These are phyloP conservation scores for Rhinichthys osculus DNA, from an alignment of 2,797 vertebrate genomes.

Conservation along the genomic window DNA sequence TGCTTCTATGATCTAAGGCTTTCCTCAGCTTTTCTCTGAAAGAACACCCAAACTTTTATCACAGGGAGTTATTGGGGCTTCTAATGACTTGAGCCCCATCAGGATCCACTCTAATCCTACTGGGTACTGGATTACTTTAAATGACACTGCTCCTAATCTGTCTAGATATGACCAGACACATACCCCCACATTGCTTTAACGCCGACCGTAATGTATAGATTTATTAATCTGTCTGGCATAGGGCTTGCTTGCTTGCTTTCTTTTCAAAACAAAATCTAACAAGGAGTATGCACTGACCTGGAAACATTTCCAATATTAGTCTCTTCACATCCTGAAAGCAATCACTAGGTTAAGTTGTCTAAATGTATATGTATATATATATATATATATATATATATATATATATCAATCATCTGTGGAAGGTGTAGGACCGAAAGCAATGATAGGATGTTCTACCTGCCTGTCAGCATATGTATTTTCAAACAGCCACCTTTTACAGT, in stretches of 20 bases:
- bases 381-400: no score
- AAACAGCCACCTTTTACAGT: no score
- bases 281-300: constrained; percentile 3
- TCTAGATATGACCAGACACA: constrained; percentile 54
- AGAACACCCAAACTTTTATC: constrained; percentile 17
- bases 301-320: not conserved
- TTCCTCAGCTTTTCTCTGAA: not conserved
- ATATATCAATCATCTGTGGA: no score
- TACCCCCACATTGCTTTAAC: constrained; percentile 21
- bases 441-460: no score
- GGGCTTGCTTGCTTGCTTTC: not conserved
- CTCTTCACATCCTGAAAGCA: no score
- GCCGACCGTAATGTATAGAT: not conserved
- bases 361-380: no score
- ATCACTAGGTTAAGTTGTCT: no score
- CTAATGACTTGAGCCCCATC: constrained; percentile 27
- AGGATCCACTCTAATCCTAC: constrained; percentile 25
- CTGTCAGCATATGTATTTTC: no score
- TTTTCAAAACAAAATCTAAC: not conserved
- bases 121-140: constrained; percentile 50
- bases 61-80: not conserved
- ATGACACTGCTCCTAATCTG: constrained; percentile 57
- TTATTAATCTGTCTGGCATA: constrained; percentile 32
- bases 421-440: no score
- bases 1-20: not conserved